These are phyloP conservation scores for Prietella phreatophila DNA, from an alignment of 2,113 vertebrate species.

Conservation along the genomic window DNA sequence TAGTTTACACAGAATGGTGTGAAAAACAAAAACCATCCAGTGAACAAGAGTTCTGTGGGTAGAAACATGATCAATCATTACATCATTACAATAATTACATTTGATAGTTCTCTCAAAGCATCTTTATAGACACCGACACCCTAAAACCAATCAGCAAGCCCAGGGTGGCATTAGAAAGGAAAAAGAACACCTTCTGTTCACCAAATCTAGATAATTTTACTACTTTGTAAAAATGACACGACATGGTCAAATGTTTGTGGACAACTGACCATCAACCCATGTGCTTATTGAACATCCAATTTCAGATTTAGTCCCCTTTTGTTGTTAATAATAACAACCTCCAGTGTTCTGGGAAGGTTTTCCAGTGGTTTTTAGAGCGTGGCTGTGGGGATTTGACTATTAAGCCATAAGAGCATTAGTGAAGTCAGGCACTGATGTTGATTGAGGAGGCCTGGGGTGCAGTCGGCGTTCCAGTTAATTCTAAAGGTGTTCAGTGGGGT, in stretches of 20 bases:
- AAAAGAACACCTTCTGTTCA: neutral
- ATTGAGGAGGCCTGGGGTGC: neutral
- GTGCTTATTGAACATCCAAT: neutral
- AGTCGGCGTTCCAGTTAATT: neutral
- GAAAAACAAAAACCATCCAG: neutral
- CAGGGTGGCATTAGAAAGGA: neutral
- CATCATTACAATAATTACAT: neutral
- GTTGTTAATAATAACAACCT: neutral
- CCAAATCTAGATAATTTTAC: neutral
- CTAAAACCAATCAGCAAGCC: neutral
- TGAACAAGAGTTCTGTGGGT: neutral
- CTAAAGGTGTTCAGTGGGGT: neutral
- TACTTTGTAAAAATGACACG: neutral
- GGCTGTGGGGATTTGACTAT: neutral
- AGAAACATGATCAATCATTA: neutral
- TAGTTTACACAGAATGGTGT: neutral
- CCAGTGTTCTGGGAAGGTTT: neutral
- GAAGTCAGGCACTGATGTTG: neutral
- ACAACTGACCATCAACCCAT: neutral
- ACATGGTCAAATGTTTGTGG: neutral
- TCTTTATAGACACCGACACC: neutral
- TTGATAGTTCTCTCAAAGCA: constrained; percentile 3
- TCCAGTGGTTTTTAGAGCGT: neutral
- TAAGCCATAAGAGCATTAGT: neutral
- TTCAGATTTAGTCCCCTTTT: neutral